Percentiles rank a stretch among this genome's conserved stretches.
Evolutionary conservation across 2,888 invertebrate species (phyloP).

Genomic region (Ormyrus nitidulus): DNA sequence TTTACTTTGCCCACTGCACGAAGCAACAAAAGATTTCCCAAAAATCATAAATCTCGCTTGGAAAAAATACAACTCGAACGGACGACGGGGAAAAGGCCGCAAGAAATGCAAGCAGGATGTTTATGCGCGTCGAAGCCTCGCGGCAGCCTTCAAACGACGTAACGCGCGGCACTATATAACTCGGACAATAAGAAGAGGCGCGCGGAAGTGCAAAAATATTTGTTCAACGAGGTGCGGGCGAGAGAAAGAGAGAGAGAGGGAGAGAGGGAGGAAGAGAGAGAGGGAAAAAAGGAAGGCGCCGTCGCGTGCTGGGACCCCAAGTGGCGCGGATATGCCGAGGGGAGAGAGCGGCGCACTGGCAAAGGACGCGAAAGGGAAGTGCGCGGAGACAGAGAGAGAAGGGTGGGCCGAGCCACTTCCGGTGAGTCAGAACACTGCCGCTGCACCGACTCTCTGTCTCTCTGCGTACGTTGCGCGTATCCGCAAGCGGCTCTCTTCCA

Average conservation of each 20-base stretch:
- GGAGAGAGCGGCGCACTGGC: conserved; percentile 44
- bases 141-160: neutral
- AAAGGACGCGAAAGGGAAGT: conserved; percentile 35
- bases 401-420: conserved; percentile 70
- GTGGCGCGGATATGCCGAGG: conserved; percentile 48
- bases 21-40: too few relatives aligned
- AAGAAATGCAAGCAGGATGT: conserved; percentile 12
- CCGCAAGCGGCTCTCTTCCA: too few relatives aligned
- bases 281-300: conserved; percentile 43
- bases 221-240: conserved; percentile 21
- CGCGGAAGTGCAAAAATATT: conserved; percentile 45
- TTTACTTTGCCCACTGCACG: too few relatives aligned
- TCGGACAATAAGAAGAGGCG: conserved; percentile 4
- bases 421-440: conserved; percentile 67
- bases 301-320: too few relatives aligned
- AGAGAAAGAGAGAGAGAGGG: neutral
- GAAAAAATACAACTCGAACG: too few relatives aligned
- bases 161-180: too few relatives aligned
- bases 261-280: conserved; percentile 58
- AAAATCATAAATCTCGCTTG: too few relatives aligned
- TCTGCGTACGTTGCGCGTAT: neutral
- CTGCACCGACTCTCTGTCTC: neutral
- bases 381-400: too few relatives aligned
- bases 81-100: too few relatives aligned
- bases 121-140: neutral